phyloP scores from a whole-genome alignment of 1,140 invertebrate genomes.

The Gonioctena quinquepunctata region DNA sequence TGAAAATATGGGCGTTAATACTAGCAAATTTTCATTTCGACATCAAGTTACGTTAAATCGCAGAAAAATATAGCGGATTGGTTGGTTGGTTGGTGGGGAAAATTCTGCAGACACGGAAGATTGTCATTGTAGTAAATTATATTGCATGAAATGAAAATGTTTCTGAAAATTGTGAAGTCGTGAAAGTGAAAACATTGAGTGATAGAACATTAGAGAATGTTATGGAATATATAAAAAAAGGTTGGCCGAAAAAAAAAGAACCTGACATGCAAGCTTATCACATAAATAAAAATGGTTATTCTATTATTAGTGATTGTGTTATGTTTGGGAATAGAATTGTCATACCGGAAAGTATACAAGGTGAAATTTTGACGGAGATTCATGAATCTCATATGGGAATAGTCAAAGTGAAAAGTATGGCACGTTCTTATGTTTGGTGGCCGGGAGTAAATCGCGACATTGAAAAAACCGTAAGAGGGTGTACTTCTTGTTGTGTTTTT shows the following conservation, averaged over 20 bases:
- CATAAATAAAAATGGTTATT: neutral
- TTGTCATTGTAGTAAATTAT: neutral
- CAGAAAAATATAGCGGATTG: neutral
- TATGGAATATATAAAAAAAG: neutral
- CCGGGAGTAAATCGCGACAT: neutral
- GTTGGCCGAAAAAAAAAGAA: neutral
- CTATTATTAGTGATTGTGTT: neutral
- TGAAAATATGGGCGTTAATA: too few relatives aligned
- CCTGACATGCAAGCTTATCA: neutral
- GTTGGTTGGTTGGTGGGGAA: neutral
- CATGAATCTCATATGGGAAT: neutral
- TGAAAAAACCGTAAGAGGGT: neutral
- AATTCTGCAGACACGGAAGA: neutral
- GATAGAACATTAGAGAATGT: neutral
- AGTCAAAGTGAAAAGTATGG: neutral
- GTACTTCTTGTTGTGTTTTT: neutral
- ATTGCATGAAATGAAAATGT: neutral
- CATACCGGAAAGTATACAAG: neutral
- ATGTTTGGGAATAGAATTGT: neutral
- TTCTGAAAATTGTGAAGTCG: neutral
- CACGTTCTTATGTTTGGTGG: too few relatives aligned
- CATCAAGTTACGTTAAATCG: neutral
- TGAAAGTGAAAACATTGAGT: too few relatives aligned
- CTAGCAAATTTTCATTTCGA: too few relatives aligned
- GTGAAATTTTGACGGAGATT: neutral